phyloP scores from a whole-genome alignment of 2,797 vertebrate genomes.

The Clarias pachynema region DNA sequence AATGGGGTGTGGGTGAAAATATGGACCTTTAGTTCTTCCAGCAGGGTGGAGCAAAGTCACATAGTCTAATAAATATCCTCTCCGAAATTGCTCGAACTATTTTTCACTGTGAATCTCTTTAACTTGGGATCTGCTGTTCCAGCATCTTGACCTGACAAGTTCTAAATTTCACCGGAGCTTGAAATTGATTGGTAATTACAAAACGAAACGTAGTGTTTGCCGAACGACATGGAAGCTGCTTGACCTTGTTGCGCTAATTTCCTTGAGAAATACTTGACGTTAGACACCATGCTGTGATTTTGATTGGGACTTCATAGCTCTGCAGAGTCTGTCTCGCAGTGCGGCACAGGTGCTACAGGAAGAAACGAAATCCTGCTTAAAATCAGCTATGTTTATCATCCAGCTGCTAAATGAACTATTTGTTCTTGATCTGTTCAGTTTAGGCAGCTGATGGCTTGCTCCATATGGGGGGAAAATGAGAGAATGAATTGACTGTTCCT shows the following conservation, averaged over 20 bases:
- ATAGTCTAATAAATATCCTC: not conserved
- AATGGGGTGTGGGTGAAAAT: not conserved
- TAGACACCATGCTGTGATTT: conserved; percentile 48
- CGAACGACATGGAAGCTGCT: conserved; percentile 19
- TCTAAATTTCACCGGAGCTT: conserved; percentile 6
- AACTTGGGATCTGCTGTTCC: not conserved
- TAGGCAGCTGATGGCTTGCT: conserved; percentile 33
- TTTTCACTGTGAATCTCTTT: conserved; percentile 20
- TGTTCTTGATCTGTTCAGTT: conserved; percentile 30
- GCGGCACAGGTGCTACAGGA: conserved; percentile 29
- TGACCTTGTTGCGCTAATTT: conserved; percentile 33
- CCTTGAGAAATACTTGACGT: conserved; percentile 22
- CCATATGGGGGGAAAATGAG: conserved; percentile 34
- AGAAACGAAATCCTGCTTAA: conserved; percentile 26
- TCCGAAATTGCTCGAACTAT: not conserved
- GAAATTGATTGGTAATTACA: conserved; percentile 14
- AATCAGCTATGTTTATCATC: conserved; percentile 38
- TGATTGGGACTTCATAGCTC: conserved; percentile 45
- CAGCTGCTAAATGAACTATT: conserved; percentile 39
- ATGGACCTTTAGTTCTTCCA: conserved; percentile 10
- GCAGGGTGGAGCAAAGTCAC: conserved; percentile 13
- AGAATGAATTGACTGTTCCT: conserved; percentile 46
- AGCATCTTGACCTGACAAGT: conserved; percentile 5
- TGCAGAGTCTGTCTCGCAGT: conserved; percentile 30
- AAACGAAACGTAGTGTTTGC: not conserved